Conservation (phyloP, 2,888 invertebrate genomes). For the Didymodactylos carnosus region DNA sequence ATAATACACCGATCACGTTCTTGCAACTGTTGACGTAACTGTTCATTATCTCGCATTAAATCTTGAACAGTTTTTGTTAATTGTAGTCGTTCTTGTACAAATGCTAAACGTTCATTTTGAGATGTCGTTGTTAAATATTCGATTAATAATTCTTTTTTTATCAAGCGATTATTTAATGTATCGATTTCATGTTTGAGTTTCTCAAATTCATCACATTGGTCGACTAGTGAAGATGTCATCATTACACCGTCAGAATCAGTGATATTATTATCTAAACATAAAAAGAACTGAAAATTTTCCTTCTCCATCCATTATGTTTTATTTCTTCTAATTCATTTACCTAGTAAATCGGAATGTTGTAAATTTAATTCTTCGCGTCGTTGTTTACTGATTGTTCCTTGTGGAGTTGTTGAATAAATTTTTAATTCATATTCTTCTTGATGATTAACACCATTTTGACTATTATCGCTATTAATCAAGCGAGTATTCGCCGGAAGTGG, state of each 20-base stretch:
- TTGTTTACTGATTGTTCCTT: too few relatives aligned
- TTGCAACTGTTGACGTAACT: neutral
- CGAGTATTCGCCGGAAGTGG: too few relatives aligned
- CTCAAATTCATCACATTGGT: neutral
- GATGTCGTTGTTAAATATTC: neutral
- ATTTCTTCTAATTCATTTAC: too few relatives aligned
- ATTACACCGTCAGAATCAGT: neutral
- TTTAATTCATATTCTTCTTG: too few relatives aligned
- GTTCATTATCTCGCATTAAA: neutral
- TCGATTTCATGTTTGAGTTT: neutral
- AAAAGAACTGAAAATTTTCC: too few relatives aligned
- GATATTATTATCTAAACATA: neutral
- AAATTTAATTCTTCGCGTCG: too few relatives aligned
- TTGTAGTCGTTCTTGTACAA: neutral
- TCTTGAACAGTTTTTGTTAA: neutral
- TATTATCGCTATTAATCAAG: too few relatives aligned
- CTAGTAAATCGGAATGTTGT: too few relatives aligned
- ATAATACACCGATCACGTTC: too few relatives aligned
- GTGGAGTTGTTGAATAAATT: too few relatives aligned
- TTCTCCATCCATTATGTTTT: too few relatives aligned
- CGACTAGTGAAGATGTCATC: neutral
- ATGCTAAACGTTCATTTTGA: neutral
- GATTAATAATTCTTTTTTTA: neutral
- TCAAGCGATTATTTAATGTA: neutral
- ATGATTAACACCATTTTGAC: too few relatives aligned